phyloP scores from a whole-genome alignment of 2,113 vertebrate species.

The Callopanchax toddi region DNA sequence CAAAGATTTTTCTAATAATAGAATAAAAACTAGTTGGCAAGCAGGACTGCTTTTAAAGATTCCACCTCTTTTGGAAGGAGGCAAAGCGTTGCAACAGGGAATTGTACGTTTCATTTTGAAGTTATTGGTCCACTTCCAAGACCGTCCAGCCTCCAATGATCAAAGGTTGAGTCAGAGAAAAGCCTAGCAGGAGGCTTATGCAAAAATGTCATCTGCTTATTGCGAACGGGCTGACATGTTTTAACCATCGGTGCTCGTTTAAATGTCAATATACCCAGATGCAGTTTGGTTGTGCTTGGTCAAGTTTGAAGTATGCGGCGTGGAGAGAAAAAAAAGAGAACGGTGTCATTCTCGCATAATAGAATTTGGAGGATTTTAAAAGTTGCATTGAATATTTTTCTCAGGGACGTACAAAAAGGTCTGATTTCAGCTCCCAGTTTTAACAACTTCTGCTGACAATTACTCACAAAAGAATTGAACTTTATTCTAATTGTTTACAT shows the following conservation, averaged over 20 bases:
- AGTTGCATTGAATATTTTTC: constrained; percentile 61
- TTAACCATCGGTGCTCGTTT: constrained; percentile 64
- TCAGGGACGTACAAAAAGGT: neutral
- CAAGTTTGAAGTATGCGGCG: constrained; percentile 74
- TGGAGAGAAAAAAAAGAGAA: constrained; percentile 32
- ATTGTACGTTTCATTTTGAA: constrained; percentile 81
- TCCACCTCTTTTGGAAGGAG: constrained; percentile 63
- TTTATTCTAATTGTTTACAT: no score
- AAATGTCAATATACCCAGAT: constrained; percentile 70
- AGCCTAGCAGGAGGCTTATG: constrained; percentile 76
- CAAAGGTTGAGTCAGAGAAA: constrained; percentile 80
- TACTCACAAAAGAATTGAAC: no score
- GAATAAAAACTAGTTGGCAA: constrained; percentile 72
- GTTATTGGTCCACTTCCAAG: constrained; percentile 81
- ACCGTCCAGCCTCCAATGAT: constrained; percentile 79
- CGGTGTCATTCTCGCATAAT: constrained; percentile 36
- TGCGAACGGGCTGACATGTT: constrained; percentile 58
- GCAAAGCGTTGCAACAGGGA: constrained; percentile 57
- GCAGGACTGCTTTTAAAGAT: constrained; percentile 66
- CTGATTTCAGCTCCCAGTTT: constrained; percentile 12
- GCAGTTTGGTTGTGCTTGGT: constrained; percentile 68
- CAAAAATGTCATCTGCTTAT: constrained; percentile 76
- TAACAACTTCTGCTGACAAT: neutral
- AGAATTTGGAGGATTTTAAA: constrained; percentile 48
- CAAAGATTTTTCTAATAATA: constrained; percentile 70